Conservation (phyloP, 1,140 invertebrate genomes). For the Conus betulinus region DNA sequence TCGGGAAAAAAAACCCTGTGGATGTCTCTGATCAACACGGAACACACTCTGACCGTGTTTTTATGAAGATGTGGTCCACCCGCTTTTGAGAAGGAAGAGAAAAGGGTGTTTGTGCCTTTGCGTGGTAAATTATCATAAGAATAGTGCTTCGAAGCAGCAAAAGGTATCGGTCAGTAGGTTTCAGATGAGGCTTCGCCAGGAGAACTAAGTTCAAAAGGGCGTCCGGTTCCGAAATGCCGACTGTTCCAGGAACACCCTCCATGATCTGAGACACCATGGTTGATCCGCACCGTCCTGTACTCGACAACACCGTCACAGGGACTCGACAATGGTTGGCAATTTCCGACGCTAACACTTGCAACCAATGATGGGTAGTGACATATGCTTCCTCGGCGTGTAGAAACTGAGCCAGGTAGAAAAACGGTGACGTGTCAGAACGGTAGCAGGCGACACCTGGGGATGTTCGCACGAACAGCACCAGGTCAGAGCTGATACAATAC, state of each 20-base stretch:
- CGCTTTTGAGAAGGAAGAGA: not conserved
- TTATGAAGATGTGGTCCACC: not conserved
- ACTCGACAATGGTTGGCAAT: not conserved
- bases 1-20: not conserved
- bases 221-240: constrained; percentile 11
- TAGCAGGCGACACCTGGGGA: not conserved
- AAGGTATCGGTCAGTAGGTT: not conserved
- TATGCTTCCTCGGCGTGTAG: constrained; percentile 12
- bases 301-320: constrained; percentile 14
- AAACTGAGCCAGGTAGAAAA: constrained; percentile 16
- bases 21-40: not conserved
- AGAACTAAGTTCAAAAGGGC: not conserved
- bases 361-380: not conserved
- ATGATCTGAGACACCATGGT: constrained; percentile 9
- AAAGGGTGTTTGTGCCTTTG: not conserved
- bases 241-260: not conserved
- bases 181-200: not conserved
- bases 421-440: not conserved
- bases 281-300: constrained; percentile 21
- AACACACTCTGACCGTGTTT: not conserved
- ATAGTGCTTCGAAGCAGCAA: not conserved
- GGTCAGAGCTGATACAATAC: not conserved
- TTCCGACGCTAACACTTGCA: constrained; percentile 15
- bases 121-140: not conserved
- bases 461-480: not conserved